Percentiles rank a stretch among this genome's conserved stretches.
Conservation (phyloP, 2,888 invertebrate species). For the Heteromurus nitidus region DNA sequence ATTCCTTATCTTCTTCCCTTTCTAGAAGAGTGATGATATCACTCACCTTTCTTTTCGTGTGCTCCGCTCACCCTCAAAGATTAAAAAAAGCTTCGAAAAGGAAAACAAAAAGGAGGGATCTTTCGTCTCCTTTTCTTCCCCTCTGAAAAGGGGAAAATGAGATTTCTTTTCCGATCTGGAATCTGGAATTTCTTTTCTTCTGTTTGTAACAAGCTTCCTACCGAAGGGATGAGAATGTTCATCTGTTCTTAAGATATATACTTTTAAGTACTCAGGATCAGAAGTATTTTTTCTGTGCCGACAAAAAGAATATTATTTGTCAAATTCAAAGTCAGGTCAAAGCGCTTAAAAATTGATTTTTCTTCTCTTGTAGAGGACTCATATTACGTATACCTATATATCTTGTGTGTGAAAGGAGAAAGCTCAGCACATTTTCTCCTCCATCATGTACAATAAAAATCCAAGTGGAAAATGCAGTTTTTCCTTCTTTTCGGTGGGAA, state of each 20-base stretch:
- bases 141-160: slow-evolving; percentile 9
- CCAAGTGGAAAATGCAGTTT: neutral
- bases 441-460: neutral
- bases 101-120: neutral
- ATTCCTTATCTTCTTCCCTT: slow-evolving; percentile 18
- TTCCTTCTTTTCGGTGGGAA: neutral
- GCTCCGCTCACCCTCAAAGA: slow-evolving; percentile 31
- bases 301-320: slow-evolving; percentile 23
- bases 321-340: slow-evolving; percentile 46
- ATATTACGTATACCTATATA: no score
- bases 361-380: no score
- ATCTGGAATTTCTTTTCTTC: neutral
- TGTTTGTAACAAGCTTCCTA: no score
- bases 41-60: slow-evolving; percentile 2
- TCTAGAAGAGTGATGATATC: neutral
- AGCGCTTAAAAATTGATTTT: slow-evolving; percentile 44
- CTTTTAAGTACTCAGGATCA: no score
- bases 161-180: slow-evolving; percentile 5
- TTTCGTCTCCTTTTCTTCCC: no score
- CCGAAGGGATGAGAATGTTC: no score
- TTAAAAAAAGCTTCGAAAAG: neutral
- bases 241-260: no score
- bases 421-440: slow-evolving; percentile 15
- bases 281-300: neutral
- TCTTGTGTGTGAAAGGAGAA: slow-evolving; percentile 13